Percentiles rank a stretch among this genome's conserved stretches.
These are phyloP conservation scores for Bombus sibiricus DNA, from an alignment of 1,140 invertebrate genomes.

Conservation along the genomic window DNA sequence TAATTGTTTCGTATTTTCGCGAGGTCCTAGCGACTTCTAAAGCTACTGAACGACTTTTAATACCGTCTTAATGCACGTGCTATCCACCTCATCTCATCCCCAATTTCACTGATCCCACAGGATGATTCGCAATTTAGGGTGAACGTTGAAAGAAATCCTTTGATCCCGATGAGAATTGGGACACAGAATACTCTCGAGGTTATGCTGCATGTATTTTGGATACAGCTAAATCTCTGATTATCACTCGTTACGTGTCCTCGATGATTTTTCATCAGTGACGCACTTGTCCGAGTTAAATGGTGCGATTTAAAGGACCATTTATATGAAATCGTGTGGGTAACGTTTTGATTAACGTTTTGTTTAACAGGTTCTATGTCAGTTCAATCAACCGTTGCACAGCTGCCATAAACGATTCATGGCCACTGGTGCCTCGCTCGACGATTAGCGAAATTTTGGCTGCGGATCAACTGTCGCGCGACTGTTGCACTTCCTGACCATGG, in stretches of 20 bases:
- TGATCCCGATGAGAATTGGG: conserved; percentile 1
- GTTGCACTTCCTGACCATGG: neutral
- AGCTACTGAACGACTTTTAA: neutral
- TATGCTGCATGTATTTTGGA: neutral
- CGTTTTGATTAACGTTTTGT: too few species aligned
- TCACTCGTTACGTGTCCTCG: neutral
- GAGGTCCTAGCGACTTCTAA: too few species aligned
- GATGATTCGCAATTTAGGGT: neutral
- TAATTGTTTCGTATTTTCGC: neutral
- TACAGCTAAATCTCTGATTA: neutral
- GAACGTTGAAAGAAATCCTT: conserved; percentile 5
- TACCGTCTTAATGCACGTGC: too few species aligned
- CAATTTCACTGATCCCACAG: neutral
- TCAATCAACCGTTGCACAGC: neutral
- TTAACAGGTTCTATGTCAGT: neutral
- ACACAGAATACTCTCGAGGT: too few species aligned
- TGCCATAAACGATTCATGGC: conserved; percentile 38
- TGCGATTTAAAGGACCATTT: too few species aligned
- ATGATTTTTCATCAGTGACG: neutral
- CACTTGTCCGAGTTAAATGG: neutral
- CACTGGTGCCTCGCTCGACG: neutral
- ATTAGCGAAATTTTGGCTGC: conserved; percentile 27
- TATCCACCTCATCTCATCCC: neutral
- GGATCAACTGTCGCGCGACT: conserved; percentile 1
- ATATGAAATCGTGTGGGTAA: neutral